These are phyloP conservation scores for Heterotilapia buettikoferi DNA, from an alignment of 2,113 vertebrate species.

Conservation along the genomic window DNA sequence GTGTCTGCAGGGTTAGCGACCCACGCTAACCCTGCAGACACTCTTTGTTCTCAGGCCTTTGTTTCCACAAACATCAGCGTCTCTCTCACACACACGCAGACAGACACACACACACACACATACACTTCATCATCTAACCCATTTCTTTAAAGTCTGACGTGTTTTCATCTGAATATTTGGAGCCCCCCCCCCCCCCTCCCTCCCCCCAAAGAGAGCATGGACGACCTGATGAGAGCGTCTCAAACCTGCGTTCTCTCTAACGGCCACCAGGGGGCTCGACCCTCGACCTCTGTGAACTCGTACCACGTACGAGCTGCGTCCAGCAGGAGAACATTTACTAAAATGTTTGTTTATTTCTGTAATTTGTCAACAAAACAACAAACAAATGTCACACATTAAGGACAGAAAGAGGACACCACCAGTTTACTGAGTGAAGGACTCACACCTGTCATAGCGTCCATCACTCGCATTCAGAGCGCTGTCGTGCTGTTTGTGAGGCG, in stretches of 20 bases:
- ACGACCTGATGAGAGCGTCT: not conserved
- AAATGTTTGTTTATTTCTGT: not conserved
- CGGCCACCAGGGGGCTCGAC: not conserved
- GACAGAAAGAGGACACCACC: not conserved
- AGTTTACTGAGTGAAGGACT: not conserved
- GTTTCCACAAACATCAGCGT: not conserved
- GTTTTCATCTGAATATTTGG: not conserved
- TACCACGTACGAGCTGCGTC: rapidly evolving
- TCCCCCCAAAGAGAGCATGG: not conserved
- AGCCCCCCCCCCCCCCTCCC: not conserved
- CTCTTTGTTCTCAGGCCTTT: not conserved
- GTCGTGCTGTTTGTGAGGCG: not conserved
- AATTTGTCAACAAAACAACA: not conserved
- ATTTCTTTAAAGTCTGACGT: not conserved
- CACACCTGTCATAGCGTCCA: not conserved
- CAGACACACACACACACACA: not conserved
- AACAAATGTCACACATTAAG: not conserved
- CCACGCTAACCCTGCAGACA: not conserved
- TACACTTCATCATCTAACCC: not conserved
- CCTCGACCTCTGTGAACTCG: not conserved
- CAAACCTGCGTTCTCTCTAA: not conserved
- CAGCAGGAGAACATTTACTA: not conserved
- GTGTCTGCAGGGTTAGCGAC: not conserved
- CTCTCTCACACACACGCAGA: rapidly evolving
- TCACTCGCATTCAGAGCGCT: not conserved